Conservation (phyloP, 2,113 vertebrate species). For the Scopus umbretta region DNA sequence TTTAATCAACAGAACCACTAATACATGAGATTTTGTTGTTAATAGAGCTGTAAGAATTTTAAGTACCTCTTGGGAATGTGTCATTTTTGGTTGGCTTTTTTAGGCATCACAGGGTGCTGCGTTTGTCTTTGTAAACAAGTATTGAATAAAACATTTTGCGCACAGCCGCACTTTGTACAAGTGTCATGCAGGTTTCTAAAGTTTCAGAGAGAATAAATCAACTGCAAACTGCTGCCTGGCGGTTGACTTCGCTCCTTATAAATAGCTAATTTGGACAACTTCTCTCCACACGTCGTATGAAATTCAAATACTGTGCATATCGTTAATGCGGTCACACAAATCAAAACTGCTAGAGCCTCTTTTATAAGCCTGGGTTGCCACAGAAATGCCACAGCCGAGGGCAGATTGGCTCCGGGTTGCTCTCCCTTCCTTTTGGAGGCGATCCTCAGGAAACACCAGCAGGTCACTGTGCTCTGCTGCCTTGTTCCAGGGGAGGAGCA, state of each 20-base stretch:
- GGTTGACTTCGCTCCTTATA: slow-evolving; percentile 48
- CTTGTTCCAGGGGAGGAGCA: background rate
- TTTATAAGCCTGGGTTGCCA: background rate
- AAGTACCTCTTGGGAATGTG: slow-evolving; percentile 63
- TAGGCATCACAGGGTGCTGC: slow-evolving; percentile 45
- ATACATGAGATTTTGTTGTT: slow-evolving; percentile 44
- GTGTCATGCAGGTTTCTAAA: slow-evolving; percentile 62
- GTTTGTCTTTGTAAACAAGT: slow-evolving; percentile 11
- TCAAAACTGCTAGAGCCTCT: background rate
- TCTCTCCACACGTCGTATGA: background rate
- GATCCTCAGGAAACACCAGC: background rate
- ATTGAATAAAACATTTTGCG: slow-evolving; percentile 24
- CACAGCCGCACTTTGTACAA: slow-evolving; percentile 31
- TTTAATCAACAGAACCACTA: slow-evolving; percentile 60
- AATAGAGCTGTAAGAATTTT: slow-evolving; percentile 63
- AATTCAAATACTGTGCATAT: slow-evolving; percentile 3
- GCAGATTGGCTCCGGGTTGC: background rate
- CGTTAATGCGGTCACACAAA: background rate
- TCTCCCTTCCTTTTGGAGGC: background rate
- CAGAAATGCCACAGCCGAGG: background rate
- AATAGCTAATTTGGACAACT: slow-evolving; percentile 46
- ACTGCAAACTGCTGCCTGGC: slow-evolving; percentile 28
- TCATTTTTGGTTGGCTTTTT: slow-evolving; percentile 62
- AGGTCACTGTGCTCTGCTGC: background rate
- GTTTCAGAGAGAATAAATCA: slow-evolving; percentile 69